A percentile compares a stretch with the other conserved stretches of the same genome.
phyloP scores from a whole-genome alignment of 23 tunicate species.

The Halocynthia roretzi region DNA sequence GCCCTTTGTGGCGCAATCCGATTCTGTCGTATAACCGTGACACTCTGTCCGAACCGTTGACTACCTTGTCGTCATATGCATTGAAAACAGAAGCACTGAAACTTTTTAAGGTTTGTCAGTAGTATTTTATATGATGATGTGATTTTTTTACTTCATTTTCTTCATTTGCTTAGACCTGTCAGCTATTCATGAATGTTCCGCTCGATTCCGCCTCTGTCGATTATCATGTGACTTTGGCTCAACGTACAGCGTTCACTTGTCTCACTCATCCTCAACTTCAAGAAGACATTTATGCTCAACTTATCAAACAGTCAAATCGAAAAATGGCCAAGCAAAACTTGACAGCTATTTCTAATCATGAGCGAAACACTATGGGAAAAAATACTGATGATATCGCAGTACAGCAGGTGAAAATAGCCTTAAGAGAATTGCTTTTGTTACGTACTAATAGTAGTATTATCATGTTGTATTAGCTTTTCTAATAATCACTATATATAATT shows the following conservation, averaged over 20 bases:
- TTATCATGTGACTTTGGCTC: slow-evolving; percentile 82
- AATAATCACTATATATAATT: too few species aligned
- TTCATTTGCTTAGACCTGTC: slow-evolving; percentile 45
- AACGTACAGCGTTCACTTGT: slow-evolving; percentile 54
- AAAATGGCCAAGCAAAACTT: slow-evolving; percentile 13
- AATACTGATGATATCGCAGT: slow-evolving; percentile 29
- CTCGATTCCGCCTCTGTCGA: slow-evolving; percentile 54
- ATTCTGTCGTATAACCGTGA: slow-evolving; percentile 43
- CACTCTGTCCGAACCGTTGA: slow-evolving; percentile 45
- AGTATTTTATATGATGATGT: background rate
- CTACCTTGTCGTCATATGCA: slow-evolving; percentile 53
- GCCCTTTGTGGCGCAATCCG: slow-evolving; percentile 59
- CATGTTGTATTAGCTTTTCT: too few species aligned
- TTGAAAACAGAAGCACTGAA: slow-evolving; percentile 76
- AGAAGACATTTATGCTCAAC: slow-evolving; percentile 64
- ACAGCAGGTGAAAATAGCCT: slow-evolving; percentile 27
- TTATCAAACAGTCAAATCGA: slow-evolving; percentile 66
- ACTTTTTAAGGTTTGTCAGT: slow-evolving; percentile 50
- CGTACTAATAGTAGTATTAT: background rate
- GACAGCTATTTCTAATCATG: background rate
- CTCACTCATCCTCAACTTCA: slow-evolving; percentile 53
- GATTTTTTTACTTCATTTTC: background rate
- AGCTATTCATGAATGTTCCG: slow-evolving; percentile 40
- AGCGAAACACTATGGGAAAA: slow-evolving; percentile 5
- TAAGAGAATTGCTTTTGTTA: too few species aligned